Evolutionary conservation across 1,140 invertebrate genomes (phyloP).

Genomic region (Magallana ariakensis): DNA sequence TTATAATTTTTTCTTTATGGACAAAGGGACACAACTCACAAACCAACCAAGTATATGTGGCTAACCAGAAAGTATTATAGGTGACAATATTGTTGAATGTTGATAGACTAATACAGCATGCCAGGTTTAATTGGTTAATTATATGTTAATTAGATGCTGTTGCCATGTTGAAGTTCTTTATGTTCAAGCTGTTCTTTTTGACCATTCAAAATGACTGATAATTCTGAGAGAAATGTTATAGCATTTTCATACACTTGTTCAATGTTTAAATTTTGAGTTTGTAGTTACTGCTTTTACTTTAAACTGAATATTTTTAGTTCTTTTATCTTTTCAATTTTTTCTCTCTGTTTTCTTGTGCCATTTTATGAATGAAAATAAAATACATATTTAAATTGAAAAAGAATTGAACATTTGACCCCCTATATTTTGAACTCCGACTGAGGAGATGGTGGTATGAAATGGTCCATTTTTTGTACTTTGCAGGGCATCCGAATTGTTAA

Average conservation of each 20-base stretch:
- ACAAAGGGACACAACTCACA: constrained; percentile 23
- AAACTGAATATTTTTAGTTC: not conserved
- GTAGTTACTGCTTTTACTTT: not conserved
- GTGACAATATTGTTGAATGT: constrained; percentile 28
- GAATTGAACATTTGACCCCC: not conserved
- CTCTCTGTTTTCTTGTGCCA: not conserved
- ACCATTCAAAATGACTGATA: constrained; percentile 29
- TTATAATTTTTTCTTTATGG: constrained; percentile 21
- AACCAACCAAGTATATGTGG: not conserved
- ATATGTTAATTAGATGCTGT: not conserved
- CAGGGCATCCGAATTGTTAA: constrained; percentile 38
- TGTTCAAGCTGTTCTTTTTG: not conserved
- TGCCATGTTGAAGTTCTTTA: not conserved
- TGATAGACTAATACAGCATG: constrained; percentile 24
- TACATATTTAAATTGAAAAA: not conserved
- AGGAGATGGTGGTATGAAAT: constrained; percentile 6
- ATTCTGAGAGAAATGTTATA: not conserved
- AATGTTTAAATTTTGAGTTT: not conserved
- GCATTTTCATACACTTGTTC: not conserved
- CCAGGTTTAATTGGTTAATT: not conserved
- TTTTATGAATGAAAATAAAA: no score
- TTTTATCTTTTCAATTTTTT: not conserved
- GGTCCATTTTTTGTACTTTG: constrained; percentile 31
- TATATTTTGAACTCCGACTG: not conserved
- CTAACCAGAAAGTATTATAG: constrained; percentile 14